These are phyloP conservation scores for Gavialis gangeticus DNA, from an alignment of 2,113 vertebrate species.

Conservation along the genomic window DNA sequence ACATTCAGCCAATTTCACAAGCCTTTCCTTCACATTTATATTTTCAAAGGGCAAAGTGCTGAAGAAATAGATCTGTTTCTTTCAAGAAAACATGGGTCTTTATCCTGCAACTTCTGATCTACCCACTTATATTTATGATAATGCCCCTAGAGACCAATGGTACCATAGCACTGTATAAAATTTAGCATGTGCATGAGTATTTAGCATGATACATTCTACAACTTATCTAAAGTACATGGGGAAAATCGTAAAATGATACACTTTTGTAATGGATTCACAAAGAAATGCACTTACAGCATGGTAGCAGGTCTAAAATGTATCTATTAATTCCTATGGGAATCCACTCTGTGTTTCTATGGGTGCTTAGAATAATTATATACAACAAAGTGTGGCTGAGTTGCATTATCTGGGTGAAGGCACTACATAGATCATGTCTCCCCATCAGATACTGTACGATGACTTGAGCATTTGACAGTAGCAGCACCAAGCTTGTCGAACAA, in stretches of 20 bases:
- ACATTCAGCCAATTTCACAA: background rate
- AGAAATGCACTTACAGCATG: background rate
- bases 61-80: background rate
- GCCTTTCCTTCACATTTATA: background rate
- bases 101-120: background rate
- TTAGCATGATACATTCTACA: background rate
- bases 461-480: background rate
- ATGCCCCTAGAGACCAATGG: too few species aligned
- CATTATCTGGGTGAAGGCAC: background rate
- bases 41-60: background rate
- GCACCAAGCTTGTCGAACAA: constrained; percentile 17
- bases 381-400: background rate
- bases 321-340: background rate
- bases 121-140: background rate
- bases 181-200: background rate
- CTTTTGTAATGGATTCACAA: background rate
- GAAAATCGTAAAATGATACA: background rate
- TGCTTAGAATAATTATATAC: background rate
- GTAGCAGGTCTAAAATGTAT: background rate
- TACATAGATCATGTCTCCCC: background rate
- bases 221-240: background rate
- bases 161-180: background rate
- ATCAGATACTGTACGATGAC: background rate
- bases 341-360: background rate
- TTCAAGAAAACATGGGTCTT: background rate